Conservation (phyloP, 1,140 invertebrate genomes). For the Pectinophora gossypiella region DNA sequence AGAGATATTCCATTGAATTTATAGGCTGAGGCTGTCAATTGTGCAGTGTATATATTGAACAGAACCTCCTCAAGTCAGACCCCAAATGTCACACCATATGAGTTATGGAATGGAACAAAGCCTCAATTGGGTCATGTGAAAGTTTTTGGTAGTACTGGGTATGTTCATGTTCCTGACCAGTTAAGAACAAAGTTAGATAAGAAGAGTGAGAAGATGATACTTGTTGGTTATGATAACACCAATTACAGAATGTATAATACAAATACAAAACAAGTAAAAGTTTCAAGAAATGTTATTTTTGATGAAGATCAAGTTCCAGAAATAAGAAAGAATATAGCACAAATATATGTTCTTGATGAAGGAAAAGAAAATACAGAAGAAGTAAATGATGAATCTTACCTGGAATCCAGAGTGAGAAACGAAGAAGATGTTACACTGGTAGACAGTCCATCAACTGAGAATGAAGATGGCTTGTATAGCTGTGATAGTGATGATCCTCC, state of each 20-base stretch:
- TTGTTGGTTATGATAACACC: neutral
- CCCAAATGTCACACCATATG: conserved; percentile 19
- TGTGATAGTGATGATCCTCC: conserved; percentile 1
- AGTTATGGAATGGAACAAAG: conserved; percentile 24
- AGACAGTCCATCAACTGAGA: neutral
- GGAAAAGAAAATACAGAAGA: neutral
- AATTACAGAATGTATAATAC: conserved; percentile 1
- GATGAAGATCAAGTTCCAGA: neutral
- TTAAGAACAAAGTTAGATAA: conserved; percentile 20
- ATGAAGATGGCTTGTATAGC: neutral
- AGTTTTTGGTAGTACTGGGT: conserved; percentile 19
- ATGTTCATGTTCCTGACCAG: conserved; percentile 24
- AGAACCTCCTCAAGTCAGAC: conserved; percentile 27
- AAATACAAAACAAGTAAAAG: neutral
- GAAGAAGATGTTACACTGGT: neutral
- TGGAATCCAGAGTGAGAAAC: neutral
- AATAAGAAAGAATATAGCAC: neutral
- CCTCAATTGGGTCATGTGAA: conserved; percentile 17
- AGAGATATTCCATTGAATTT: conserved; percentile 23
- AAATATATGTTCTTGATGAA: neutral
- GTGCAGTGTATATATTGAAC: conserved; percentile 55
- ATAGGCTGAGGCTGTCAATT: conserved; percentile 27
- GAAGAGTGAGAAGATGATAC: conserved; percentile 15
- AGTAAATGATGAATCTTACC: neutral
- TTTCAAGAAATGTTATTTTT: neutral